Conservation (phyloP, 2,888 invertebrate genomes). For the Lepetodrilus schrolli region DNA sequence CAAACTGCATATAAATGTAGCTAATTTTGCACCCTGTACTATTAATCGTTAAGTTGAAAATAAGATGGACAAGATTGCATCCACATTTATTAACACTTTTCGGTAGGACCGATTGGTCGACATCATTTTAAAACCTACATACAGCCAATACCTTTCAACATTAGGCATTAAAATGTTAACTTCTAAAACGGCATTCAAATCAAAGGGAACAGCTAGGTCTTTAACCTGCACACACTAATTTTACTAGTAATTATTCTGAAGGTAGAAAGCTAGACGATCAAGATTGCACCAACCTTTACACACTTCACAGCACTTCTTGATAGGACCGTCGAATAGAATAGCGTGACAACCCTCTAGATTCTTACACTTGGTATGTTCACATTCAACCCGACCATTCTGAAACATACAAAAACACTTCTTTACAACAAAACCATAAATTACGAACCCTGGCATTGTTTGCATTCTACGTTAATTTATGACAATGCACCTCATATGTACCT, state of each 20-base stretch:
- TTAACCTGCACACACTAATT: too few species aligned
- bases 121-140: too few species aligned
- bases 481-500: background rate
- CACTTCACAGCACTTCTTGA: slow-evolving; percentile 86
- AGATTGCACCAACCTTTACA: slow-evolving; percentile 81
- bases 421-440: background rate
- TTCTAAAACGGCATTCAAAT: too few species aligned
- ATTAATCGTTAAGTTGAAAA: too few species aligned
- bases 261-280: background rate
- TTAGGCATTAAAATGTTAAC: too few species aligned
- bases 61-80: too few species aligned
- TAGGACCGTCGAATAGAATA: slow-evolving; percentile 80
- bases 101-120: too few species aligned
- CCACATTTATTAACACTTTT: too few species aligned
- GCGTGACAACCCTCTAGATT: slow-evolving; percentile 87
- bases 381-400: slow-evolving; percentile 78
- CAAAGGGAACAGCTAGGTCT: background rate
- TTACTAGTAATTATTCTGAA: background rate
- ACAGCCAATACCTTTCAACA: too few species aligned
- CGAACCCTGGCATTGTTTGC: background rate
- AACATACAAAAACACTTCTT: background rate
- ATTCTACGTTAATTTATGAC: background rate
- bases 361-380: slow-evolving; percentile 61
- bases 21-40: too few species aligned
- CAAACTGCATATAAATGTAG: too few species aligned